These are phyloP conservation scores for Brachypterus glaber DNA, from an alignment of 2,888 invertebrate species.

Conservation along the genomic window DNA sequence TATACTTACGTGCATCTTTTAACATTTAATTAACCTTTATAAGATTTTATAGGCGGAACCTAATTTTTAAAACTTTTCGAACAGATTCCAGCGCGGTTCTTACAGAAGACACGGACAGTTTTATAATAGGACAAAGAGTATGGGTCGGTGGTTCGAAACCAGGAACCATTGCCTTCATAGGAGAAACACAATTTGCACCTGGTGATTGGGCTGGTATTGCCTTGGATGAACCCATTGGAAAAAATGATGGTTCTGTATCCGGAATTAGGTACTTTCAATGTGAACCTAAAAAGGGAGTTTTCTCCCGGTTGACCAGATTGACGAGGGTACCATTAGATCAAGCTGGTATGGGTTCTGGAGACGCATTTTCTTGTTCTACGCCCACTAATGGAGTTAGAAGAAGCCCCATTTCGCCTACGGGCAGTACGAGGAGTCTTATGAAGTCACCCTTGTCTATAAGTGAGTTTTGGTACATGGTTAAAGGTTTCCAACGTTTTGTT, in stretches of 20 bases:
- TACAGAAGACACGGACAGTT: conserved; percentile 87
- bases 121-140: conserved; percentile 89
- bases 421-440: conserved; percentile 31
- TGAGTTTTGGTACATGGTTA: conserved; percentile 21
- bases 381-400: conserved; percentile 29
- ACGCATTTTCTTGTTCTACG: conserved; percentile 24
- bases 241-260: conserved; percentile 93
- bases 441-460: conserved; percentile 32
- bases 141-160: conserved; percentile 90
- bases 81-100: conserved; percentile 76
- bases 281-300: conserved; percentile 84
- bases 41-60: no score
- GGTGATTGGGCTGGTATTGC: conserved; percentile 98
- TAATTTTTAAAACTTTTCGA: no score
- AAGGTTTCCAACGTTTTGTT: neutral
- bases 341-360: conserved; percentile 37
- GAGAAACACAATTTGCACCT: conserved; percentile 93
- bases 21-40: no score
- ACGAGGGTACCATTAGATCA: conserved; percentile 60
- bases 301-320: conserved; percentile 79
- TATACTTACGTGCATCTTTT: no score
- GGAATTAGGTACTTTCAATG: conserved; percentile 92
- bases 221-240: conserved; percentile 89
- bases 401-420: conserved; percentile 35
- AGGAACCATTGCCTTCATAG: conserved; percentile 87